Conservation (phyloP, 2,888 invertebrate species). For the Apodemia mormo region DNA sequence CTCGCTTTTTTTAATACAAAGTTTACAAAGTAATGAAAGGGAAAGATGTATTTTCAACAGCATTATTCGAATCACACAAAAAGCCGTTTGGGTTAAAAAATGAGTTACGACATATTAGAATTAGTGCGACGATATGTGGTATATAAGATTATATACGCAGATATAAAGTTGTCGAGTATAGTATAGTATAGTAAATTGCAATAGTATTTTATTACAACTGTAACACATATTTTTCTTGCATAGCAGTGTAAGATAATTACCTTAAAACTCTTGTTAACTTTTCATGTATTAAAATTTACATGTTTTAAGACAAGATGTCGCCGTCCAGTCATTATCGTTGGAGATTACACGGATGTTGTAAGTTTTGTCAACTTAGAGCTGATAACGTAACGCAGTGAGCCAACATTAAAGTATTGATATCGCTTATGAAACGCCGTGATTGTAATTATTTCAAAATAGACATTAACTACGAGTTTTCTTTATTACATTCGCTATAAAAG, state of each 20-base stretch:
- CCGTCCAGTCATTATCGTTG: not conserved
- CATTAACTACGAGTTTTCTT: slow-evolving; percentile 3
- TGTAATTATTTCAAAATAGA: slow-evolving; percentile 15
- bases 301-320: not conserved
- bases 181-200: no score
- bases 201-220: not conserved
- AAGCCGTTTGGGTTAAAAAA: no score
- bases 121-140: no score
- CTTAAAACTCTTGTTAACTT: not conserved
- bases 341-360: slow-evolving; percentile 16
- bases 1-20: no score
- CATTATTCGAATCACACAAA: no score
- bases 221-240: not conserved
- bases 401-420: slow-evolving; percentile 19
- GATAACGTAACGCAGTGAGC: slow-evolving; percentile 15
- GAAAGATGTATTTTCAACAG: no score
- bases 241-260: not conserved
- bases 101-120: no score
- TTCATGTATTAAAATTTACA: not conserved
- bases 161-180: no score
- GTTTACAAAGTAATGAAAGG: no score
- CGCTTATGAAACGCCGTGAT: slow-evolving; percentile 11
- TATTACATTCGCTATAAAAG: slow-evolving; percentile 14
- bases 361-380: slow-evolving; percentile 17
- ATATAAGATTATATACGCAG: no score